Conservation (phyloP, 2,113 vertebrate genomes). For the Cricetomys ansorgei region DNA sequence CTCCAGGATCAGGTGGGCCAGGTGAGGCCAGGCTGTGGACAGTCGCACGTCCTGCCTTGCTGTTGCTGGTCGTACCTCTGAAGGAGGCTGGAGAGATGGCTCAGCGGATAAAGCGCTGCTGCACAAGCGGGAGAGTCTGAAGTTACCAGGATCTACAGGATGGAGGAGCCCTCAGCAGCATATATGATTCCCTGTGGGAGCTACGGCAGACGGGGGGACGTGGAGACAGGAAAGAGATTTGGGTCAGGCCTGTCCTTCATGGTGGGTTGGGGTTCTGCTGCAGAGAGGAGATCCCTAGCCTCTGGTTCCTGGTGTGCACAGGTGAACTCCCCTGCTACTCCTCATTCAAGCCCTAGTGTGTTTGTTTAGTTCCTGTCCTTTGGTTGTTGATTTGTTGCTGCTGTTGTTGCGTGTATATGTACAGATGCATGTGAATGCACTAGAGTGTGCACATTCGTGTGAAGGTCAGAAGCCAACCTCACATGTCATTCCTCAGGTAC, state of each 20-base stretch:
- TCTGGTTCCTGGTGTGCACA: not conserved
- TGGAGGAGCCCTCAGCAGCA: not conserved
- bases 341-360: not conserved
- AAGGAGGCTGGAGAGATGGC: not conserved
- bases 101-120: not conserved
- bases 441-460: not conserved
- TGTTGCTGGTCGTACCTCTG: not conserved
- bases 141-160: not conserved
- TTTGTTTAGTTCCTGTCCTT: not conserved
- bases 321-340: not conserved
- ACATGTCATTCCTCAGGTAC: not conserved
- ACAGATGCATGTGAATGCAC: too few relatives aligned
- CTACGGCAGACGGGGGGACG: not conserved
- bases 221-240: not conserved
- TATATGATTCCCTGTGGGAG: not conserved
- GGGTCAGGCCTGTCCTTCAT: too few relatives aligned
- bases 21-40: slow-evolving; percentile 79
- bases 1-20: slow-evolving; percentile 87
- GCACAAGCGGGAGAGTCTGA: not conserved
- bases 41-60: not conserved
- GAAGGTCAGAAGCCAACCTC: not conserved
- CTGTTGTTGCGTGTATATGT: not conserved
- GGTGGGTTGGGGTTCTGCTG: not conserved
- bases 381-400: not conserved
- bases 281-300: not conserved